These are phyloP conservation scores for Eurois occulta DNA, from an alignment of 2,888 invertebrate species.

Conservation along the genomic window DNA sequence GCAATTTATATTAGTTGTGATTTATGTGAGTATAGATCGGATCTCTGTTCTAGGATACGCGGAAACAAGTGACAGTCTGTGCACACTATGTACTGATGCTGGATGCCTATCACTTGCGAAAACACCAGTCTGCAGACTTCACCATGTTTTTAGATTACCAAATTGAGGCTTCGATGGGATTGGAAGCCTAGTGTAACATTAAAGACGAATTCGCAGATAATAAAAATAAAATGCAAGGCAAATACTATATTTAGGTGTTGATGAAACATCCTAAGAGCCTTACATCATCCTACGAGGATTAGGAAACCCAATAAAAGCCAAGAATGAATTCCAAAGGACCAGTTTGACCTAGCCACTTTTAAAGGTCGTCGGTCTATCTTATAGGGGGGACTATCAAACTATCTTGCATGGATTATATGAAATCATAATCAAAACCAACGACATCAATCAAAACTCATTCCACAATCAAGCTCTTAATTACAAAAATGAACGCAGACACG, in stretches of 20 bases:
- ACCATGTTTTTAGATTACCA: not conserved
- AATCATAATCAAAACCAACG: slow-evolving; percentile 15
- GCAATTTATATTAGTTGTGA: slow-evolving; percentile 49
- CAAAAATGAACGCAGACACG: slow-evolving; percentile 17
- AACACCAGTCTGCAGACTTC: not conserved
- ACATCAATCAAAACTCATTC: not conserved
- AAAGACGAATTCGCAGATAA: too few species aligned
- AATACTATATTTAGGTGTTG: not conserved
- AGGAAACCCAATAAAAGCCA: not conserved
- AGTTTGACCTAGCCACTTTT: not conserved
- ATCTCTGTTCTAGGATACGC: slow-evolving; percentile 39
- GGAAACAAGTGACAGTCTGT: slow-evolving; percentile 16
- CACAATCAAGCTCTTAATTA: slow-evolving; percentile 40
- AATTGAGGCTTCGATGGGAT: not conserved
- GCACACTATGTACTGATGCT: not conserved
- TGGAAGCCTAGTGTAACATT: not conserved
- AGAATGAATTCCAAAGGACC: not conserved
- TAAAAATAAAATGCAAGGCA: not conserved
- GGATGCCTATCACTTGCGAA: not conserved
- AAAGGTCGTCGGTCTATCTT: not conserved
- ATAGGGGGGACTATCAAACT: not conserved
- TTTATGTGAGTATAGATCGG: slow-evolving; percentile 50
- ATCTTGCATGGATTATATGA: not conserved
- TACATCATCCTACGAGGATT: not conserved
- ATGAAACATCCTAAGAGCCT: not conserved